Evolutionary conservation across 2,797 vertebrate species (phyloP).

Genomic region (Paguma larvata): DNA sequence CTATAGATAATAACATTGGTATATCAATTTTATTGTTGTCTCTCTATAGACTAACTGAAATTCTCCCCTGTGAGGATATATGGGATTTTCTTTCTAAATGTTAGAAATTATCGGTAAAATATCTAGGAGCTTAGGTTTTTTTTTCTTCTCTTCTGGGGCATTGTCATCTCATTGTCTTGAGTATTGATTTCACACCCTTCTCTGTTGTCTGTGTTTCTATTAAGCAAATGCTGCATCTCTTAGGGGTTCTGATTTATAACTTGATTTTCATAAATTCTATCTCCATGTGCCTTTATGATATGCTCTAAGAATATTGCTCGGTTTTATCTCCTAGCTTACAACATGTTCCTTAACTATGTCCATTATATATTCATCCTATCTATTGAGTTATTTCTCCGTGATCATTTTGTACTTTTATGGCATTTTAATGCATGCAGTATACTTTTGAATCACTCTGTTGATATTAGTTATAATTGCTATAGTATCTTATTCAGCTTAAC

Average conservation of each 20-base stretch:
- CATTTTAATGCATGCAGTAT: not conserved
- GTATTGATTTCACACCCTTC: not conserved
- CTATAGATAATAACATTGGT: not conserved
- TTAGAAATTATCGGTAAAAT: not conserved
- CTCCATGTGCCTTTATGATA: not conserved
- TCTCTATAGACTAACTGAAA: not conserved
- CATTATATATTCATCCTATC: not conserved
- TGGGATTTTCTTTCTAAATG: not conserved
- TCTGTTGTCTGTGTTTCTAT: not conserved
- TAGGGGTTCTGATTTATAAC: constrained; percentile 3
- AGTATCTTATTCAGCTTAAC: not conserved
- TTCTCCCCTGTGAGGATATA: not conserved
- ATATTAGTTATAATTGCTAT: not conserved
- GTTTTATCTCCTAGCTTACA: not conserved
- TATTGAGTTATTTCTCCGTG: not conserved
- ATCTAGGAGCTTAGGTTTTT: not conserved
- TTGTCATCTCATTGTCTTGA: not conserved
- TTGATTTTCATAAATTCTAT: not conserved
- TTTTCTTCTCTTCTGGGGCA: not conserved
- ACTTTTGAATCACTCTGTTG: not conserved
- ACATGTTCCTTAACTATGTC: not conserved
- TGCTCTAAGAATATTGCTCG: not conserved
- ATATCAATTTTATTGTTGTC: not conserved
- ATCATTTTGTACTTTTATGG: constrained; percentile 22
- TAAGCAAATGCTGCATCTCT: not conserved